Evolutionary conservation across 2,888 invertebrate genomes (phyloP).

Genomic region (Drosophila suboccidentalis): DNA sequence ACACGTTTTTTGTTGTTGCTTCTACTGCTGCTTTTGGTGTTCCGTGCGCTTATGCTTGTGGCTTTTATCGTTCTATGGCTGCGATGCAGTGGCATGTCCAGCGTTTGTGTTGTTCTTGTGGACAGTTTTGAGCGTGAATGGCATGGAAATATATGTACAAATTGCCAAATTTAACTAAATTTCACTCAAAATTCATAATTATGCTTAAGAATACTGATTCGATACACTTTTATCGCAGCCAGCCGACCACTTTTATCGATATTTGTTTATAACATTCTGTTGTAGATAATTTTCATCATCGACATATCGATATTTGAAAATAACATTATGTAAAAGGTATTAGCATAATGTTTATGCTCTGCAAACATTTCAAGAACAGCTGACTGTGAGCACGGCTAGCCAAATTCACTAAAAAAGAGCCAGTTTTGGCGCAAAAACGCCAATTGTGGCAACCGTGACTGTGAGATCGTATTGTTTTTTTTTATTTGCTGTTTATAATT

Average conservation of each 20-base stretch:
- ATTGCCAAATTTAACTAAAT: slow-evolving; percentile 22
- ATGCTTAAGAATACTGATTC: slow-evolving; percentile 19
- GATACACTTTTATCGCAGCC: neutral
- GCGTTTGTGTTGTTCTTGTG: slow-evolving; percentile 18
- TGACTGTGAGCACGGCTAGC: too few species aligned
- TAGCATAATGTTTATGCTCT: neutral
- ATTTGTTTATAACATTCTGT: neutral
- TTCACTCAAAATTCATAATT: slow-evolving; percentile 40
- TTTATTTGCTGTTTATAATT: neutral
- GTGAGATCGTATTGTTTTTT: neutral
- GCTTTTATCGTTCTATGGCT: slow-evolving; percentile 20
- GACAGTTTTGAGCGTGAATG: slow-evolving; percentile 13
- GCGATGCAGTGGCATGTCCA: slow-evolving; percentile 53
- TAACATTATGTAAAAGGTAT: neutral
- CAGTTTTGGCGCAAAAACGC: too few species aligned
- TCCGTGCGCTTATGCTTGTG: slow-evolving; percentile 30
- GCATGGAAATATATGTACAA: slow-evolving; percentile 41
- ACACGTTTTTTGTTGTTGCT: slow-evolving; percentile 37
- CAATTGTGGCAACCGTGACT: too few species aligned
- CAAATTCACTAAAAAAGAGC: too few species aligned
- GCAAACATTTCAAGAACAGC: slow-evolving; percentile 2
- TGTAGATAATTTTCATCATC: too few species aligned
- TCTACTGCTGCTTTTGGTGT: slow-evolving; percentile 12
- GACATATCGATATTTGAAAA: neutral
- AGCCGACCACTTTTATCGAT: neutral